Percentiles rank a stretch among this genome's conserved stretches.
Evolutionary conservation across 2,888 invertebrate species (phyloP).

Genomic region (Watsonalla binaria): DNA sequence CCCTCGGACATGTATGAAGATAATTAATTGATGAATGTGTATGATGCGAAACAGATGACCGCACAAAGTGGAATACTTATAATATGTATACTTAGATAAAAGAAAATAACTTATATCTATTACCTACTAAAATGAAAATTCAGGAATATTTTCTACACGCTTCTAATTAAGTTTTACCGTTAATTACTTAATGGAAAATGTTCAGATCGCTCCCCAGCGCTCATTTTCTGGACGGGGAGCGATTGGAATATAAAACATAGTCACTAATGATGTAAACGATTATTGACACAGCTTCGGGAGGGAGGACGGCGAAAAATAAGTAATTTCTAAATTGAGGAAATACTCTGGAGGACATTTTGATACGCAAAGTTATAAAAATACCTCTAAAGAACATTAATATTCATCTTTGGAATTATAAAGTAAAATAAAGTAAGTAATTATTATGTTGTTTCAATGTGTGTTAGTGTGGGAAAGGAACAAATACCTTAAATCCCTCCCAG

Average conservation of each 20-base stretch:
- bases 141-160: neutral
- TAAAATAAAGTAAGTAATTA: too few species aligned
- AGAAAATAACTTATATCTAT: too few species aligned
- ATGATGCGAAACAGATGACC: too few species aligned
- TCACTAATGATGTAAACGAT: constrained; percentile 51
- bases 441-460: too few species aligned
- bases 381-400: too few species aligned
- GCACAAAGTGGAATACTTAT: too few species aligned
- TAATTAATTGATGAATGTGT: too few species aligned
- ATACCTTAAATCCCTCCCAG: too few species aligned
- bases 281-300: constrained; percentile 27
- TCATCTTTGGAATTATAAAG: too few species aligned
- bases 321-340: neutral
- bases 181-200: constrained; percentile 9
- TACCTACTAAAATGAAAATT: neutral
- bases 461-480: too few species aligned
- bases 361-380: neutral
- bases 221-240: constrained; percentile 28
- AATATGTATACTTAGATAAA: too few species aligned
- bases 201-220: constrained; percentile 18
- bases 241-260: constrained; percentile 45
- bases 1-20: too few species aligned
- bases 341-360: neutral
- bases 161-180: constrained; percentile 7
- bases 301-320: constrained; percentile 8